Evolutionary conservation across 2,797 vertebrate species (phyloP), one percentile per base, ranked within the genome.

Genomic region (Pogoniulus pusillus): DNA sequence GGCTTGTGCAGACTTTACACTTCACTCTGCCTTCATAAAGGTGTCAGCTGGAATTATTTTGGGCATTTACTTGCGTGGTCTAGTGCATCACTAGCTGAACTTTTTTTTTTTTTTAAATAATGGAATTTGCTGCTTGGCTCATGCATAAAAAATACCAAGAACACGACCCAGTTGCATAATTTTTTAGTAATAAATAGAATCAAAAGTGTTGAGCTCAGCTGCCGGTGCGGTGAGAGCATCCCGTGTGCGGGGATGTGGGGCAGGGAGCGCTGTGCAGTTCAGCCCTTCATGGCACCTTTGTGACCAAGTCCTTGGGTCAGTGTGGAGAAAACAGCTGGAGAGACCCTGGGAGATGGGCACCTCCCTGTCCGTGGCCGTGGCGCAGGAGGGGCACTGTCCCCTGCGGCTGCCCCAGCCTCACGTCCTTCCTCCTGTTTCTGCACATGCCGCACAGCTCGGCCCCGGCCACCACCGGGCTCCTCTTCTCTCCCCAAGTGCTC

Each of bases 151-250:
- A 90, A 93, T 93, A 91, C 93, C 91, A 91, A 65, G 79, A 89
- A 90, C 73, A 81, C 58, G 87, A 95, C 96, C 96, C 91, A 96
- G 88, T 95, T 96, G 95, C 96, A 96, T 96, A 95, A 91, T 95
- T 82, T 95, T 91, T 87, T 91, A 85, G 94, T 90, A 95, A 96
- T 96, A 93, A 96, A 94, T 92, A 94, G 93, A 89, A 89, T 60
- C 57, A 84, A 59, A 82, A 86, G 66, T 71, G 92, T 93, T 94
- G 65, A 85, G 94, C 85, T 96, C 93, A 81, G 89, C 93, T 89
- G 85, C 85, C 57, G 86, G 79, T 9, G 10, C 53, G 70, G 51
- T 54, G 82, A 62, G 72, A 73, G 26, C 17, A 26, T 35, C 26
- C 72, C 18, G 78, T 0, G 6, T 1, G 3, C 8, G 4, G 51